Conservation (phyloP, 2,113 vertebrate species). For the Ondatra zibethicus region DNA sequence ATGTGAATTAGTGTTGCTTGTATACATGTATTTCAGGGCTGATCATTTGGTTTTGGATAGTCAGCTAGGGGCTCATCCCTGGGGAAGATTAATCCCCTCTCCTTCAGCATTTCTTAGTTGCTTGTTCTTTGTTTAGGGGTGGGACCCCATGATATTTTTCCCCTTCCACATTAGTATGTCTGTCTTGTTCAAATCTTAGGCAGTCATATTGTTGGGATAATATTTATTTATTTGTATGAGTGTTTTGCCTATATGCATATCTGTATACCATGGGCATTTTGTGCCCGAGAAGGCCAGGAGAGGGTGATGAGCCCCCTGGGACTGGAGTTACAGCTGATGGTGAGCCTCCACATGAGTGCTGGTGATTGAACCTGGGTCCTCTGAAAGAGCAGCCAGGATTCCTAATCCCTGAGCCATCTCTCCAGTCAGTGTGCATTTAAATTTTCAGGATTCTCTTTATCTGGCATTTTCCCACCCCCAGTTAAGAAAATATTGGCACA, state of each 20-base stretch:
- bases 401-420: not conserved
- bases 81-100: not conserved
- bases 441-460: slow-evolving; percentile 8
- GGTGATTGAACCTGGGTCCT: not conserved
- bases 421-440: slow-evolving; percentile 1
- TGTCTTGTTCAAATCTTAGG: not conserved
- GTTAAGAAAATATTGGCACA: not conserved
- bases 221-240: not conserved
- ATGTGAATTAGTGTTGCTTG: too few species aligned
- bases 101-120: not conserved
- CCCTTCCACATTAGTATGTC: not conserved
- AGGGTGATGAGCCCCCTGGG: not conserved
- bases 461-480: not conserved
- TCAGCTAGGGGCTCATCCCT: not conserved
- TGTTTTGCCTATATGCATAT: not conserved
- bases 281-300: not conserved
- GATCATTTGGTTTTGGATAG: not conserved
- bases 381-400: not conserved
- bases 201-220: not conserved
- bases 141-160: not conserved
- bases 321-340: not conserved
- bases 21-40: not conserved
- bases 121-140: not conserved
- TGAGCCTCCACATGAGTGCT: not conserved
- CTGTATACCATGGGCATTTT: not conserved